Base-by-base conservation (phyloP, 2,888 invertebrate species). In the Dynastes grantii region DNA sequence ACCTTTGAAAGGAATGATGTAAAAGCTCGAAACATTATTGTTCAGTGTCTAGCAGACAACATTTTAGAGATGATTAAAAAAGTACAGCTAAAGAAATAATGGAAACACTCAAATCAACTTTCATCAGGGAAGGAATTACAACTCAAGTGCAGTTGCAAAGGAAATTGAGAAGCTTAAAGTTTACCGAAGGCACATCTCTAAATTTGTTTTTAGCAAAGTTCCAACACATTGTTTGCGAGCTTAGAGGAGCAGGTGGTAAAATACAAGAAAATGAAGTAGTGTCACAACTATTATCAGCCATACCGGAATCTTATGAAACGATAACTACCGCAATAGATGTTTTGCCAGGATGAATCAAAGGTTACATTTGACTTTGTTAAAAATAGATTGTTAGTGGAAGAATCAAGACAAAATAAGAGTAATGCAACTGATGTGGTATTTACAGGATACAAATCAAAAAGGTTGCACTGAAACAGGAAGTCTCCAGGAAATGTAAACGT, bases 1-100 rank as follows among this genome's bases (percentile, higher is more conserved):
- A 51, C 11, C n/a, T 51, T 51, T 51, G 1, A 9, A 51, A 82
- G 81, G 65, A 71, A 76, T 22, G 81, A 81, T 70, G 70, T 79
- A 2, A 80, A 80, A 73, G 82, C 81, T 0, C 76, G 80, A 64
- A 80, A 78, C 32, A 80, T 83, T 13, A 80, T 82, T 29, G 81
- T 82, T 22, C 80, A 81, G 64, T 79, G 80, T 65, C 58, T 81
- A 11, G 58, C 76, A 16, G 81, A 83, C 58, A 81, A 80, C 61
- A 75, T 82, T 29, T 67, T 83, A n/a, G 82, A 82, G 80, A 58
- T 78, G 13, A 79, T 83, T 9, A 83, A 81, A 80, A 81, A 40
- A 80, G 55, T 40, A 82, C 81, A n/a, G 82, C 83, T 32, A 82
- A 78, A 75, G 77, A 81, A 79, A 81, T 83, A 2, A 78, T 81